Conservation (phyloP, 2,797 vertebrate species). For the Hoplostethus mediterraneus region DNA sequence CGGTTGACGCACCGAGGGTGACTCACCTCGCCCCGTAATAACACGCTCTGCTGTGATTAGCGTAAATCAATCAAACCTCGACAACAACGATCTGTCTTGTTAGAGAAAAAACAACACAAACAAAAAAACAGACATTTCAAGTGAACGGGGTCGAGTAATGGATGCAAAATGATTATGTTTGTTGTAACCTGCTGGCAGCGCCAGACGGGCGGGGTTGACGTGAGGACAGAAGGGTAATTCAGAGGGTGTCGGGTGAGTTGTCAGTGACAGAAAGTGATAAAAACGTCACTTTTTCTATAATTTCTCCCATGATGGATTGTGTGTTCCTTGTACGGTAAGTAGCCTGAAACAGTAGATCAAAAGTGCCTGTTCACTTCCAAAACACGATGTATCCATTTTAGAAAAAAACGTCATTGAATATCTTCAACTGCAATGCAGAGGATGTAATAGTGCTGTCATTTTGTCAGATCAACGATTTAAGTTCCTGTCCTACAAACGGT, state of each 20-base stretch:
- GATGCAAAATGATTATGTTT: not conserved
- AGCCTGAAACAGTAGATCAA: too few species aligned
- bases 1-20: slow-evolving; percentile 36
- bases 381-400: too few species aligned
- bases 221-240: not conserved
- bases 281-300: too few species aligned
- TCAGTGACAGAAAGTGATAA: not conserved
- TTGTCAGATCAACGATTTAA: too few species aligned
- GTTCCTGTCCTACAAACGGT: too few species aligned
- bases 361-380: too few species aligned
- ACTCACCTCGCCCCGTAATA: slow-evolving; percentile 63
- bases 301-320: not conserved
- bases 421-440: too few species aligned
- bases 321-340: too few species aligned
- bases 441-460: too few species aligned
- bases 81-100: slow-evolving; percentile 45
- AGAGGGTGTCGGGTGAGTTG: not conserved
- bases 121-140: slow-evolving; percentile 38
- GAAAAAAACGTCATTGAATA: too few species aligned
- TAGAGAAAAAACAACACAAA: slow-evolving; percentile 3
- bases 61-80: slow-evolving; percentile 65
- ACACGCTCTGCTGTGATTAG: slow-evolving; percentile 58
- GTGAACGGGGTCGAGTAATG: not conserved
- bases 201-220: not conserved
- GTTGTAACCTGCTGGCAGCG: not conserved